Conservation (phyloP, 1,140 invertebrate species). For the Doryteuthis pealeii region DNA sequence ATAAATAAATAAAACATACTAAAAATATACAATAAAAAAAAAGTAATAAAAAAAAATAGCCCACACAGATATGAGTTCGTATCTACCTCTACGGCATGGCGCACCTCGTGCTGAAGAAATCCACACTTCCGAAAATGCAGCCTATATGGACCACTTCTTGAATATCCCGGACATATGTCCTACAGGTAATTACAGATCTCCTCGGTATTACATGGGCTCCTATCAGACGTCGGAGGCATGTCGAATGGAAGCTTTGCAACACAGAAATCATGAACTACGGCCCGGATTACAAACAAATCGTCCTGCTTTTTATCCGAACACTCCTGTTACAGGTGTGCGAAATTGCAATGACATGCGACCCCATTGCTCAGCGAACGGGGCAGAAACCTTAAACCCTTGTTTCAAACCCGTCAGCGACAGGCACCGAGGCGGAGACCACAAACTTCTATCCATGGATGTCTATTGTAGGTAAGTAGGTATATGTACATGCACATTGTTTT, state of each 20-base stretch:
- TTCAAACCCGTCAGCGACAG: constrained; percentile 34
- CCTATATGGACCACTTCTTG: constrained; percentile 57
- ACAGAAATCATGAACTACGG: constrained; percentile 49
- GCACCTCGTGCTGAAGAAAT: constrained; percentile 36
- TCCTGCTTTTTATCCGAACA: constrained; percentile 51
- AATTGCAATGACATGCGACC: constrained; percentile 42
- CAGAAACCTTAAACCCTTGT: constrained; percentile 22
- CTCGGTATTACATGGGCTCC: constrained; percentile 48
- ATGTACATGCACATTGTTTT: too few species aligned
- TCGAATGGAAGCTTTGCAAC: constrained; percentile 52
- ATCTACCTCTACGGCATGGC: constrained; percentile 39
- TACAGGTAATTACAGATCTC: constrained; percentile 45
- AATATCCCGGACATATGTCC: constrained; percentile 58
- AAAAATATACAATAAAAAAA: constrained; percentile 20
- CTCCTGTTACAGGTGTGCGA: constrained; percentile 46
- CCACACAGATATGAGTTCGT: constrained; percentile 40
- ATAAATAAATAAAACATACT: constrained; percentile 17
- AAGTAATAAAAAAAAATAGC: constrained; percentile 10
- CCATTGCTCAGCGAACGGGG: constrained; percentile 21
- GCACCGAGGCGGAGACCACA: constrained; percentile 37
- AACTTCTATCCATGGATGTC: constrained; percentile 57
- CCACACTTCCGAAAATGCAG: constrained; percentile 38
- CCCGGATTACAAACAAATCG: constrained; percentile 50
- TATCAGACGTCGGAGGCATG: constrained; percentile 47
- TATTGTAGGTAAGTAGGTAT: constrained; percentile 48